A percentile compares a stretch with the other conserved stretches of the same genome.
phyloP scores from a whole-genome alignment of 1,140 invertebrate genomes.

The Grapholita molesta region DNA sequence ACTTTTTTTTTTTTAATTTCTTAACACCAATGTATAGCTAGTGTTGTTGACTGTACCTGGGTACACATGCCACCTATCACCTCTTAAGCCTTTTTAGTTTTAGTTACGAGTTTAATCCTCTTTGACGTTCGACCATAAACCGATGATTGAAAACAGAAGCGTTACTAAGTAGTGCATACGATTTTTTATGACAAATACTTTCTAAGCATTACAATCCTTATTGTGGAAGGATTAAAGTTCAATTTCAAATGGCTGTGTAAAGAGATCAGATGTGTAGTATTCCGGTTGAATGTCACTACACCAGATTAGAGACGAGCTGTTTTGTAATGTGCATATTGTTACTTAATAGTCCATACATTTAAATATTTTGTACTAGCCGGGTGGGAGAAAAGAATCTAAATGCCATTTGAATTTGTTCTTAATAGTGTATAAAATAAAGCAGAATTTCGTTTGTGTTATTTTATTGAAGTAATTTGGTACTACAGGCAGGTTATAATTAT shows the following conservation, averaged over 20 bases:
- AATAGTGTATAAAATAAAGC: too few species aligned
- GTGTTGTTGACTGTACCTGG: too few species aligned
- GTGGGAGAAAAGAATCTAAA: too few species aligned
- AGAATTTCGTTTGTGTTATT: too few species aligned
- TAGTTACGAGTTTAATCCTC: background rate
- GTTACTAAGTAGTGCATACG: background rate
- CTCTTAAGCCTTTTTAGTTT: background rate
- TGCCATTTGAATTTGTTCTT: too few species aligned
- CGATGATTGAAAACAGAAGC: background rate
- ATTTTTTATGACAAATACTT: background rate
- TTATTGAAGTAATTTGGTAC: too few species aligned
- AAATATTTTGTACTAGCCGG: background rate
- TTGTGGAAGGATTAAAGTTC: background rate
- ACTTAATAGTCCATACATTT: background rate
- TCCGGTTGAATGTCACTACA: background rate
- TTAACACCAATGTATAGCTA: too few species aligned
- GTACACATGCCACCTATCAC: too few species aligned
- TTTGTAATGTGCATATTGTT: background rate
- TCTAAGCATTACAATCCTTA: background rate
- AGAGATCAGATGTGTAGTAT: background rate
- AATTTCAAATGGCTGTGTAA: background rate
- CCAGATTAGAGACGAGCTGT: background rate
- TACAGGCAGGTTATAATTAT: too few species aligned
- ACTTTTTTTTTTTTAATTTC: too few species aligned
- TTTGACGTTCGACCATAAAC: background rate